These are phyloP conservation scores for Pangasius macronema DNA, from an alignment of 2,797 vertebrate species.

Conservation along the genomic window DNA sequence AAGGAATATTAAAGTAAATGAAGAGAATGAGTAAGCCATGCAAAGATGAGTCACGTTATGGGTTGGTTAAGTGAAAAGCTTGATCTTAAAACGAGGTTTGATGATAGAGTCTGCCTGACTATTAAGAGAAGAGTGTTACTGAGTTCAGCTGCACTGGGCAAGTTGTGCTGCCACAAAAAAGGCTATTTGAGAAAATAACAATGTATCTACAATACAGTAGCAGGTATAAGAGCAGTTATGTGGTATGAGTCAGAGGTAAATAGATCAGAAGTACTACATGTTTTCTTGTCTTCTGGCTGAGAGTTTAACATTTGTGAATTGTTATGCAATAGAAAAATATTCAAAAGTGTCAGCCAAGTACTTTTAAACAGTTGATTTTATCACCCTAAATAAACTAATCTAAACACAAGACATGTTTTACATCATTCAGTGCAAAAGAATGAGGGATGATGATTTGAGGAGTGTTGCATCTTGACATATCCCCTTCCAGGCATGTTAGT, in stretches of 20 bases:
- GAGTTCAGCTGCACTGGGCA: neutral
- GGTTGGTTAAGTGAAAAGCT: neutral
- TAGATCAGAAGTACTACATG: neutral
- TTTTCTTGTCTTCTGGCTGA: neutral
- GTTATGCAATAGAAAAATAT: neutral
- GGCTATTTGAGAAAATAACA: neutral
- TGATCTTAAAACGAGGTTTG: neutral
- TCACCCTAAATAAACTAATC: neutral
- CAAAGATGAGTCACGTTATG: neutral
- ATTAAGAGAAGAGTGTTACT: neutral
- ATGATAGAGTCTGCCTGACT: neutral
- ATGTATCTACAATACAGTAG: neutral
- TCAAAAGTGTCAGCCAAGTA: neutral
- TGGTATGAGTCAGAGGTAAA: neutral
- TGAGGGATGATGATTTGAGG: conserved; percentile 12
- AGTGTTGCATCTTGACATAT: neutral
- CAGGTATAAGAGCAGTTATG: neutral
- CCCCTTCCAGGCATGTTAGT: neutral
- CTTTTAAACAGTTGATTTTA: neutral
- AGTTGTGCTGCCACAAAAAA: neutral
- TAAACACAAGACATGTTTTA: neutral
- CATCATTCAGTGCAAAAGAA: conserved; percentile 1
- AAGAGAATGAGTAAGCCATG: neutral
- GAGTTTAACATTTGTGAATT: neutral
- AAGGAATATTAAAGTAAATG: neutral